Percentiles rank a stretch among this genome's conserved stretches.
Conservation (phyloP, 2,797 vertebrate species). For the Tapirus indicus region DNA sequence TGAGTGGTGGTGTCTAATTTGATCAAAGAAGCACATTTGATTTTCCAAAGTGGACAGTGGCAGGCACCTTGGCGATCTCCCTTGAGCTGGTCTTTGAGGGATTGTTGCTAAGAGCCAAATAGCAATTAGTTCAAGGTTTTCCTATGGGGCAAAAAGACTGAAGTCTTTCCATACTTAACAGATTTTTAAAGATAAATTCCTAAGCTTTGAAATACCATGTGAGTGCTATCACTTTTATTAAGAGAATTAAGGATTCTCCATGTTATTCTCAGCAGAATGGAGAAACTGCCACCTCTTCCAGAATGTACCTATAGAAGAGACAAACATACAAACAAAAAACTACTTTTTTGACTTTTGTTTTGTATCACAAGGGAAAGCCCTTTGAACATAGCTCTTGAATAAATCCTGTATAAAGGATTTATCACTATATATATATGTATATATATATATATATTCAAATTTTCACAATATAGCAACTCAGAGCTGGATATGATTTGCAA, state of each 20-base stretch:
- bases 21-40: constrained; percentile 24
- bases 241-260: background rate
- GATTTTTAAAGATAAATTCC: constrained; percentile 25
- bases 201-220: background rate
- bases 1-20: background rate
- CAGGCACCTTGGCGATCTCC: background rate
- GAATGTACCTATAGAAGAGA: background rate
- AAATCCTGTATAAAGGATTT: background rate
- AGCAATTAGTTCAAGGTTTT: constrained; percentile 50
- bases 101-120: background rate
- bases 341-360: background rate
- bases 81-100: background rate
- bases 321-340: background rate
- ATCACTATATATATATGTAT: no score
- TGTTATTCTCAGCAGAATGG: background rate
- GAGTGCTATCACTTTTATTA: background rate
- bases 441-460: background rate
- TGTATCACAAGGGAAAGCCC: background rate
- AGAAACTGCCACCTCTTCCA: background rate
- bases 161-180: background rate
- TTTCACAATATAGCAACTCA: background rate
- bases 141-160: constrained; percentile 6
- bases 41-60: background rate
- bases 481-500: background rate
- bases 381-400: background rate